Conservation (phyloP, 2,888 invertebrate species). For the Apotomis turbidana region DNA sequence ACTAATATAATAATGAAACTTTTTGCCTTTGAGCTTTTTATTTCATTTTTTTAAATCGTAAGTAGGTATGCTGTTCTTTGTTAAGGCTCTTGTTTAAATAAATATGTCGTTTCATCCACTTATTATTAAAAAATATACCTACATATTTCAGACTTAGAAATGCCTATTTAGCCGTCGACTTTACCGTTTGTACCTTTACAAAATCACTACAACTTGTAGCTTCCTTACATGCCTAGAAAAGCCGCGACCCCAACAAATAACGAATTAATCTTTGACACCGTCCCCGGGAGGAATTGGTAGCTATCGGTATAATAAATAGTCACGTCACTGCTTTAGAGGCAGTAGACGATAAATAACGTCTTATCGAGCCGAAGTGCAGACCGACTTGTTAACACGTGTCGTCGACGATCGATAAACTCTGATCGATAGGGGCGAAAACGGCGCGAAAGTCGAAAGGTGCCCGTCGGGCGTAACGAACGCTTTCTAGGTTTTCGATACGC, state of each 20-base stretch:
- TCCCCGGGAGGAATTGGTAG: conserved; percentile 35
- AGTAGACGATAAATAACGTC: conserved; percentile 57
- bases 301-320: conserved; percentile 51
- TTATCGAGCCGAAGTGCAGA: conserved; percentile 59
- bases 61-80: too few species aligned
- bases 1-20: too few species aligned
- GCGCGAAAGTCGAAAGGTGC: conserved; percentile 43
- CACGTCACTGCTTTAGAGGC: conserved; percentile 47
- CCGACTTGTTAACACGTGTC: conserved; percentile 70
- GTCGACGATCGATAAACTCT: conserved; percentile 55
- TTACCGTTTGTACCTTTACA: background rate
- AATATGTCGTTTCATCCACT: too few species aligned
- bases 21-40: too few species aligned
- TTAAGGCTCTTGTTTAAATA: too few species aligned
- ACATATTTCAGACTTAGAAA: too few species aligned
- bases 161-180: background rate
- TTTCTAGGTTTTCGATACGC: conserved; percentile 42
- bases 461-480: conserved; percentile 43
- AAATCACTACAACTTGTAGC: background rate
- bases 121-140: too few species aligned
- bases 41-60: too few species aligned
- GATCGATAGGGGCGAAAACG: conserved; percentile 57
- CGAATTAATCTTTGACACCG: conserved; percentile 43
- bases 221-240: conserved; percentile 6
- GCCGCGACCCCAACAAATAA: conserved; percentile 38